Conservation (phyloP, 1,140 invertebrate genomes). For the Zeugodacus cucurbitae region DNA sequence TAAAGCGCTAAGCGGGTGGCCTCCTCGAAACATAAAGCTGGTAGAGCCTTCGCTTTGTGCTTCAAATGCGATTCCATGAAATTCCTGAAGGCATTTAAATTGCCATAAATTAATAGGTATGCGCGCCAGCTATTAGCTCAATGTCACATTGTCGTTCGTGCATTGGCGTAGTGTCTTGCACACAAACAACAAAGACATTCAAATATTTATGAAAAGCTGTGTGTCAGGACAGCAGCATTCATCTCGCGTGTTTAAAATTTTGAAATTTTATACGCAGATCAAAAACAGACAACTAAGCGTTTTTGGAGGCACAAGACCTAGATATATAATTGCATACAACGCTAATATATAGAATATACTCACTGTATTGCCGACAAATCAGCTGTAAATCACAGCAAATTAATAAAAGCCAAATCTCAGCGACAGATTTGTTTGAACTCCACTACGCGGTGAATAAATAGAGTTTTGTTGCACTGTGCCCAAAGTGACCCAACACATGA, state of each 20-base stretch:
- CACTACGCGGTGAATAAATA: not conserved
- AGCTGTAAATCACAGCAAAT: too few relatives aligned
- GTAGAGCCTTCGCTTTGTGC: not conserved
- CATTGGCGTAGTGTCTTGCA: not conserved
- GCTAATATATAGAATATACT: too few relatives aligned
- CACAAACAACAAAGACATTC: too few relatives aligned
- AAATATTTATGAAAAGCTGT: too few relatives aligned
- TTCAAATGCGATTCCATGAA: not conserved
- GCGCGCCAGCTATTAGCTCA: not conserved
- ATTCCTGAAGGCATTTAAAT: slow-evolving; percentile 40
- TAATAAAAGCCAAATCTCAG: not conserved
- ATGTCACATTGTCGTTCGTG: not conserved
- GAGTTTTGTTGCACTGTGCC: not conserved
- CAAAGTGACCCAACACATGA: not conserved
- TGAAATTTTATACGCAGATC: not conserved
- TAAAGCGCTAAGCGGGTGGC: not conserved
- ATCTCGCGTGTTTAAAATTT: not conserved
- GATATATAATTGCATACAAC: not conserved
- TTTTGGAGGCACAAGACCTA: not conserved
- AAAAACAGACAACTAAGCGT: not conserved
- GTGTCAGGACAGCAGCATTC: too few relatives aligned
- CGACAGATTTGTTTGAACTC: too few relatives aligned
- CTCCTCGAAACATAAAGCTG: not conserved
- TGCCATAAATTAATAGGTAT: slow-evolving; percentile 39
- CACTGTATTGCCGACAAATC: not conserved